Evolutionary conservation across 2,888 invertebrate species (phyloP).

Genomic region (Micoletzkya japonica): DNA sequence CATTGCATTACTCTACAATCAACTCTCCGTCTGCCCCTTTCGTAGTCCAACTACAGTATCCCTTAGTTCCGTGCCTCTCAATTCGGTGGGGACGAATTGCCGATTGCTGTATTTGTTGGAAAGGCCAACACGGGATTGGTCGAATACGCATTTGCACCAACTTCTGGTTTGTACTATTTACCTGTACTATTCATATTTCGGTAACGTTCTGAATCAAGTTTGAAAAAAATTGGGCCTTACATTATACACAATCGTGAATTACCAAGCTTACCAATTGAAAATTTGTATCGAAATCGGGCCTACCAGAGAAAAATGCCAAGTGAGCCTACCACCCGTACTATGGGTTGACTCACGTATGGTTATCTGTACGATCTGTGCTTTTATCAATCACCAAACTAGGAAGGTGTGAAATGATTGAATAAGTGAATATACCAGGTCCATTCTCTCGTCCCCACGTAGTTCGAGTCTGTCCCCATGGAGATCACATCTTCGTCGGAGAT

Average conservation of each 20-base stretch:
- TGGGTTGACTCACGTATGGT: no score
- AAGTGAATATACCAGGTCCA: constrained; percentile 23
- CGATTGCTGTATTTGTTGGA: constrained; percentile 22
- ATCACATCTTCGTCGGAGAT: constrained; percentile 78
- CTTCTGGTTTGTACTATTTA: constrained; percentile 17
- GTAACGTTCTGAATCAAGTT: no score
- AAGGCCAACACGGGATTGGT: constrained; percentile 42
- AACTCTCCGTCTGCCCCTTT: not conserved
- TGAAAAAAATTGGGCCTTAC: no score
- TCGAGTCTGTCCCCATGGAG: constrained; percentile 72
- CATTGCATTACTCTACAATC: not conserved
- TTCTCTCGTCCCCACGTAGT: constrained; percentile 81
- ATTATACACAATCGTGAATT: not conserved
- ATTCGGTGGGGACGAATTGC: constrained; percentile 20
- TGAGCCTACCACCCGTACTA: no score
- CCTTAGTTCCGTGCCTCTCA: constrained; percentile 2
- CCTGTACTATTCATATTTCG: not conserved
- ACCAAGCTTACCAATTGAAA: not conserved
- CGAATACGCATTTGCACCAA: constrained; percentile 43
- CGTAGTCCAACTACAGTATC: no score
- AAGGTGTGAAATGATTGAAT: not conserved
- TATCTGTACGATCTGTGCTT: no score
- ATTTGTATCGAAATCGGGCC: no score
- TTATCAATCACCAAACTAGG: no score
- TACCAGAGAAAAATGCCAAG: no score